Percentiles rank a stretch among this genome's conserved stretches.
Evolutionary conservation across 1,140 invertebrate genomes (phyloP).

Genomic region (Dryas iulia): DNA sequence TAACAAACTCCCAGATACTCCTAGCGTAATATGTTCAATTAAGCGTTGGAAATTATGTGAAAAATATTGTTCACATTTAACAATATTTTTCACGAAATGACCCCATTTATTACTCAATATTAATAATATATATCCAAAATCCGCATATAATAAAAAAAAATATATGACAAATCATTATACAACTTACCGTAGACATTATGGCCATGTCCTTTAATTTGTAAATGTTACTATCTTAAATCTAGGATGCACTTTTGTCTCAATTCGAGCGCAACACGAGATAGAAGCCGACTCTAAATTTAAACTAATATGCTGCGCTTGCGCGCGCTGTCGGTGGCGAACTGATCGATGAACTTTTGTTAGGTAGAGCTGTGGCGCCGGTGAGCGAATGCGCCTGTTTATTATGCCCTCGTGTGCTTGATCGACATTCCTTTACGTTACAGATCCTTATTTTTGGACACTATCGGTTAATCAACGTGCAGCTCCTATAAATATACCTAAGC

Average conservation of each 20-base stretch:
- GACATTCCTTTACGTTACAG: constrained; percentile 61
- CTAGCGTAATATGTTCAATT: no score
- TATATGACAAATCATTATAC: constrained; percentile 7
- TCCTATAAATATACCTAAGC: constrained; percentile 13
- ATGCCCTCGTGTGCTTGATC: constrained; percentile 45
- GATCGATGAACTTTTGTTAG: constrained; percentile 62
- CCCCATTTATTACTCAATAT: no score
- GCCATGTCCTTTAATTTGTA: constrained; percentile 62
- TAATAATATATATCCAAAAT: no score
- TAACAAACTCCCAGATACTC: no score
- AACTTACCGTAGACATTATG: constrained; percentile 51
- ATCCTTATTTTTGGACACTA: constrained; percentile 62
- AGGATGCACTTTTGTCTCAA: constrained; percentile 56
- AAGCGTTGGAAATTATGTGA: not conserved
- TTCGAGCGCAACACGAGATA: constrained; percentile 33
- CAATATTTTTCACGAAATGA: not conserved
- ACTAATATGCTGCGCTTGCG: constrained; percentile 42
- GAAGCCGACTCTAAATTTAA: constrained; percentile 34
- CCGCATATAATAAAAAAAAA: no score
- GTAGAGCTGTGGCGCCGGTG: constrained; percentile 47
- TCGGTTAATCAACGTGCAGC: constrained; percentile 41
- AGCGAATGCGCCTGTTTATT: constrained; percentile 54
- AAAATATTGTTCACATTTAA: not conserved
- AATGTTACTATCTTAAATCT: constrained; percentile 56
- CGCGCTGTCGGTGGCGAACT: constrained; percentile 63